These are phyloP conservation scores for Hymenochirus boettgeri DNA, from an alignment of 2,113 vertebrate genomes.

Conservation along the genomic window DNA sequence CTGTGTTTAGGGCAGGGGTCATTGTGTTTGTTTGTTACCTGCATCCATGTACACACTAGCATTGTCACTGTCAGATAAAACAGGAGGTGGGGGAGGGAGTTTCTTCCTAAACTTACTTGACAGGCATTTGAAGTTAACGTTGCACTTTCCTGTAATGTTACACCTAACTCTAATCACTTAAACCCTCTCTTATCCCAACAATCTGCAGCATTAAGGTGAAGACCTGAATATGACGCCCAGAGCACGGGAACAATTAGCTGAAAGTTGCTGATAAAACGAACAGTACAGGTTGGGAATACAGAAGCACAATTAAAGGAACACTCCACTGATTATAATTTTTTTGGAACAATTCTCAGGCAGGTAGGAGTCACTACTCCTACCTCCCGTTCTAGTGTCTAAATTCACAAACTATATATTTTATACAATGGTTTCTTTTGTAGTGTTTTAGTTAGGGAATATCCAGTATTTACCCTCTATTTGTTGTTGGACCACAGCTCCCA, in stretches of 20 bases:
- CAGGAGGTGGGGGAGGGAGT: neutral
- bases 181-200: conserved; percentile 41
- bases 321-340: no score
- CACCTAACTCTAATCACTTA: conserved; percentile 39
- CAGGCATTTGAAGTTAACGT: conserved; percentile 37
- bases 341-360: no score
- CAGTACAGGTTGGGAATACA: neutral
- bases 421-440: no score
- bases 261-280: conserved; percentile 14
- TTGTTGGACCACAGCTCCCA: no score
- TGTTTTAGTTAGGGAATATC: no score
- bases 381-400: no score
- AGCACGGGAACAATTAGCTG: conserved; percentile 37
- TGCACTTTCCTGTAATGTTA: conserved; percentile 41
- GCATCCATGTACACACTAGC: conserved; percentile 36
- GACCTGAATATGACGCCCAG: conserved; percentile 31
- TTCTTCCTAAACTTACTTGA: conserved; percentile 35
- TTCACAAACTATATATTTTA: no score
- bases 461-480: neutral
- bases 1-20: conserved; percentile 33
- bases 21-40: conserved; percentile 32
- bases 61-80: conserved; percentile 35
- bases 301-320: no score
- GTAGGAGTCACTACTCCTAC: no score
- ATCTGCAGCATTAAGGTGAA: conserved; percentile 37